phyloP scores from a whole-genome alignment of 2,797 vertebrate species.

The Urocyon cinereoargenteus region DNA sequence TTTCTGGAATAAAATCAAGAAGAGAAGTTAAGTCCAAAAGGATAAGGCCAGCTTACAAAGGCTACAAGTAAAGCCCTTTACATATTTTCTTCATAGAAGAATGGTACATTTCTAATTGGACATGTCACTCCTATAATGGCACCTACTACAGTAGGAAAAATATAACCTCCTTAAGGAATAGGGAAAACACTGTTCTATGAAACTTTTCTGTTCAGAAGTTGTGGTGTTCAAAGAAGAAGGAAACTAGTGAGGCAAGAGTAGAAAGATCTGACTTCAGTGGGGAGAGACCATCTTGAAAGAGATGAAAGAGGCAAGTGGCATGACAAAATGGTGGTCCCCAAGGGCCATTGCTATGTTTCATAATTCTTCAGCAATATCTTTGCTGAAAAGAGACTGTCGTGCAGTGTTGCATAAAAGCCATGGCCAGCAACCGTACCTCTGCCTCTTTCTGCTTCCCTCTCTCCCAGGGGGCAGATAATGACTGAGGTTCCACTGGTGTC shows the following conservation, averaged over 20 bases:
- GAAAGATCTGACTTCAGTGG: neutral
- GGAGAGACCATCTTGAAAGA: neutral
- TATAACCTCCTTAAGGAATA: neutral
- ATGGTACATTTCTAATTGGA: neutral
- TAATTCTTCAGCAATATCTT: neutral
- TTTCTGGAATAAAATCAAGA: constrained; percentile 63
- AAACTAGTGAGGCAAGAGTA: neutral
- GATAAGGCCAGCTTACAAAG: constrained; percentile 15
- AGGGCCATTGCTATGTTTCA: neutral
- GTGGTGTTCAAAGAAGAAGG: neutral
- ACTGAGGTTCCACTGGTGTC: neutral
- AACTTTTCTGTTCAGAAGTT: neutral
- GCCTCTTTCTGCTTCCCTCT: neutral
- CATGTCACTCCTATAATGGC: neutral
- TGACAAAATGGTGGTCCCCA: neutral
- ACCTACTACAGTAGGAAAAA: constrained; percentile 13
- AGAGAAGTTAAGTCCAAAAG: constrained; percentile 47
- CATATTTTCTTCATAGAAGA: constrained; percentile 50
- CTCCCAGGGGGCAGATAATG: neutral
- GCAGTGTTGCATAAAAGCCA: neutral
- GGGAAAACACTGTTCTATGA: neutral
- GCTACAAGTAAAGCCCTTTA: constrained; percentile 29
- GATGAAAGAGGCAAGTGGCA: neutral
- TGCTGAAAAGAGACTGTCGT: neutral
- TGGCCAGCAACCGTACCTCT: neutral